phyloP scores from a whole-genome alignment of 2,888 invertebrate species.

The Neoascia interrupta region DNA sequence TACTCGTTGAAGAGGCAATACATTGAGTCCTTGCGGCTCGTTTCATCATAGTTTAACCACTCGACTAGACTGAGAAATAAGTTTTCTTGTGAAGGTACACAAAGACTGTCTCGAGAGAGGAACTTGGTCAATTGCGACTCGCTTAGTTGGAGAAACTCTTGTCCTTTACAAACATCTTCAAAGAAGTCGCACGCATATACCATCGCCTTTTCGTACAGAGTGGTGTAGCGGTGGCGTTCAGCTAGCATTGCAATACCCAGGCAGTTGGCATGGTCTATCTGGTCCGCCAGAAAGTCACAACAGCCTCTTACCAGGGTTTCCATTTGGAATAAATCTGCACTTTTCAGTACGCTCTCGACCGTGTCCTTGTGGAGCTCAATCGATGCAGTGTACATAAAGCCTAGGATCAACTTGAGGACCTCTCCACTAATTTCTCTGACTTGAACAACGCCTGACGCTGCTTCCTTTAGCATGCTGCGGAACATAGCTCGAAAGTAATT shows the following conservation, averaged over 20 bases:
- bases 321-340: background rate
- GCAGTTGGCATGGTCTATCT: conserved; percentile 5
- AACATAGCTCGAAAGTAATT: conserved; percentile 30
- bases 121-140: conserved; percentile 4
- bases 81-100: conserved; percentile 11
- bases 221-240: background rate
- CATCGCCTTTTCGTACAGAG: background rate
- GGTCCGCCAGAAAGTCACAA: background rate
- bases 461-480: background rate
- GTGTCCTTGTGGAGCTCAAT: conserved; percentile 2
- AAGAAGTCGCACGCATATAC: conserved; percentile 1
- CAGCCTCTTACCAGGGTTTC: background rate
- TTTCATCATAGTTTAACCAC: conserved; percentile 26
- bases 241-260: conserved; percentile 21
- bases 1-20: too few relatives aligned
- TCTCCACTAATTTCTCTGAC: conserved; percentile 4
- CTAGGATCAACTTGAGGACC: background rate
- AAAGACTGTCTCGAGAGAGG: background rate
- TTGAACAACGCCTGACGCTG: background rate
- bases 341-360: conserved; percentile 1
- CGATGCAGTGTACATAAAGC: conserved; percentile 5
- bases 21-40: too few relatives aligned
- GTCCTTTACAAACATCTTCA: background rate
- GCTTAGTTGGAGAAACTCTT: conserved; percentile 14
- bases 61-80: conserved; percentile 8